These are phyloP conservation scores for Talpa occidentalis DNA, from an alignment of 2,113 vertebrate species.

Conservation along the genomic window DNA sequence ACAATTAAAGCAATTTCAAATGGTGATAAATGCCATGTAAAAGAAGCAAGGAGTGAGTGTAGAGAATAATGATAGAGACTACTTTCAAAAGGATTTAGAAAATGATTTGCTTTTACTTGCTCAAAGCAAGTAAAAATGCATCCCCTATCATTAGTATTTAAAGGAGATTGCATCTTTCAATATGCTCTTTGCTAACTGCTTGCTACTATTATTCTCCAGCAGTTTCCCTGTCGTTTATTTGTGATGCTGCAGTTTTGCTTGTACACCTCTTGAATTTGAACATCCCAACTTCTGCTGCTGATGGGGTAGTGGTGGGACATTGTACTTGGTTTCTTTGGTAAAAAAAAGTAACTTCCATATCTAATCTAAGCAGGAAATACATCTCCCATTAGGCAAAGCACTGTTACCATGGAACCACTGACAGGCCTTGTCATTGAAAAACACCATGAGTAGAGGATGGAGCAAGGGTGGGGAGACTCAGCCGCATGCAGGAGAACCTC, in stretches of 20 bases:
- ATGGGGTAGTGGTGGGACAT: neutral
- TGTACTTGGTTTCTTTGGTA: neutral
- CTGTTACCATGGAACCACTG: neutral
- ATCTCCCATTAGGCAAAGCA: neutral
- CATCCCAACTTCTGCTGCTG: neutral
- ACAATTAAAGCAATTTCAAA: conserved; percentile 41
- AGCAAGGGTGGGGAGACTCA: neutral
- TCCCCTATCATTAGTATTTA: neutral
- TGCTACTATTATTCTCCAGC: neutral
- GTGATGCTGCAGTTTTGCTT: neutral
- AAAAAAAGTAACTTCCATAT: neutral
- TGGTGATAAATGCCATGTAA: conserved; percentile 28
- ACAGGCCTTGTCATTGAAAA: neutral
- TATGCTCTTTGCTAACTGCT: conserved; percentile 41
- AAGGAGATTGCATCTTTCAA: neutral
- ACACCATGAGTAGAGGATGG: neutral
- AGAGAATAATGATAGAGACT: neutral
- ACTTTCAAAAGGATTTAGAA: conserved; percentile 10
- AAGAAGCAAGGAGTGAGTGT: neutral
- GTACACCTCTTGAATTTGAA: neutral
- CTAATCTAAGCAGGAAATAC: neutral
- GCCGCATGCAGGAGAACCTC: neutral
- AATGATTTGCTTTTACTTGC: conserved; percentile 27
- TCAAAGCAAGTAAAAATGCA: conserved; percentile 28
- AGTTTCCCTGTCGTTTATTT: conserved; percentile 19